phyloP scores from a whole-genome alignment of 2,797 vertebrate species.

The Sebastes iracundus region DNA sequence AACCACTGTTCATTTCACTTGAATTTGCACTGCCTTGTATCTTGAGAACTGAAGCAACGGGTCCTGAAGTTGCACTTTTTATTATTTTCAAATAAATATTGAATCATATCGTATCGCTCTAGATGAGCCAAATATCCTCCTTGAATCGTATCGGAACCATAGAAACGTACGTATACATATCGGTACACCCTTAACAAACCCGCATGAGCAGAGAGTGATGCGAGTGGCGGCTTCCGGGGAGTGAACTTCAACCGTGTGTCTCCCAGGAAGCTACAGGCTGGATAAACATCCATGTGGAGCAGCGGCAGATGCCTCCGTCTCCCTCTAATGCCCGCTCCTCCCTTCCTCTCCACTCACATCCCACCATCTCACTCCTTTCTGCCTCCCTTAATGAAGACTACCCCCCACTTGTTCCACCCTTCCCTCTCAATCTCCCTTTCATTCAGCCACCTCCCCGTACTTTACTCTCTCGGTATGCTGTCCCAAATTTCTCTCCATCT shows the following conservation, averaged over 20 bases:
- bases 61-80: too few relatives aligned
- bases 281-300: slow-evolving; percentile 67
- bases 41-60: too few relatives aligned
- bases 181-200: not conserved
- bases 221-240: slow-evolving; percentile 49
- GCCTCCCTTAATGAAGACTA: slow-evolving; percentile 57
- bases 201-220: slow-evolving; percentile 32
- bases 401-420: slow-evolving; percentile 16
- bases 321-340: slow-evolving; percentile 47
- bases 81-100: too few relatives aligned
- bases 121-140: too few relatives aligned
- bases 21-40: too few relatives aligned
- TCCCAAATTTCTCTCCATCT: slow-evolving; percentile 29
- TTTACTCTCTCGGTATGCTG: slow-evolving; percentile 30
- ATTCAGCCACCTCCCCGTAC: slow-evolving; percentile 32
- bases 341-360: slow-evolving; percentile 30
- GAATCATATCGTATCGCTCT: too few relatives aligned
- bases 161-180: too few relatives aligned
- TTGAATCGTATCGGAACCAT: too few relatives aligned
- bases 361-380: slow-evolving; percentile 39
- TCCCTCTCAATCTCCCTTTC: slow-evolving; percentile 24
- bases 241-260: slow-evolving; percentile 52
- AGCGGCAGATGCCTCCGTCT: slow-evolving; percentile 55
- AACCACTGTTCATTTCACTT: too few relatives aligned
- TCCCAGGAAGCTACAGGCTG: slow-evolving; percentile 67